Base-by-base conservation (phyloP, 2,797 vertebrate species). In the Platalea minor region DNA sequence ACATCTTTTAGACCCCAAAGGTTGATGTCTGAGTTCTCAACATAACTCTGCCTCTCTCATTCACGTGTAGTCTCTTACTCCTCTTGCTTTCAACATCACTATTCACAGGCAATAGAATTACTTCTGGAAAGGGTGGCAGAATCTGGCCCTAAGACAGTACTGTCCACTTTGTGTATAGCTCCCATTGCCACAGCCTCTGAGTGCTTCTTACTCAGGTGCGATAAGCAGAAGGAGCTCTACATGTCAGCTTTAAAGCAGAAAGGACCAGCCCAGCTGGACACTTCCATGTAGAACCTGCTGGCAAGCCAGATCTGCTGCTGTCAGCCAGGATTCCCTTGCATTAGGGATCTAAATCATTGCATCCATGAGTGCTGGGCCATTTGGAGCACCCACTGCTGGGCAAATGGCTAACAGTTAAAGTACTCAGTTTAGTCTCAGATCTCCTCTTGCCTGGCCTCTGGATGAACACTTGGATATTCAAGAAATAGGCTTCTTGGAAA, bases 81-180 rank as follows among this genome's bases (percentile, higher is more conserved):
- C 41, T 88, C 65, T 78, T 89, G 72, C 37, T 83, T 91, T 87
- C 39, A 81, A 46, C 5, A 14, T 59, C 51, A 37, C 21, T 63
- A 23, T 48, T 88, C 2, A 7, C n/a, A 81, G 61, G 43, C 35
- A 89, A 81, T 3, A 79, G 37, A 91, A 89, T 48, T 60, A 68
- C 31, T 51, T 63, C 48, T 43, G 35, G 23, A 67, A 93, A 91
- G 54, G 45, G 80, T 97, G 93, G 91, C 79, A 94, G 92, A 94
- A 86, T 88, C 61, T 79, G 92, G 43, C 67, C 46, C 37, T 63
- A 45, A 57, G 69, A 75, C 24, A 60, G 50, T 51, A 50, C 26
- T 86, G 67, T 73, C 89, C 29, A 45, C 76, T 85, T 83, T 56
- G 61, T 39, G 35, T 82, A 60, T 7, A 92, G 79, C 67, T 94